Evolutionary conservation across 2,113 vertebrate species (phyloP).

Genomic region (Corythornis vintsioides): DNA sequence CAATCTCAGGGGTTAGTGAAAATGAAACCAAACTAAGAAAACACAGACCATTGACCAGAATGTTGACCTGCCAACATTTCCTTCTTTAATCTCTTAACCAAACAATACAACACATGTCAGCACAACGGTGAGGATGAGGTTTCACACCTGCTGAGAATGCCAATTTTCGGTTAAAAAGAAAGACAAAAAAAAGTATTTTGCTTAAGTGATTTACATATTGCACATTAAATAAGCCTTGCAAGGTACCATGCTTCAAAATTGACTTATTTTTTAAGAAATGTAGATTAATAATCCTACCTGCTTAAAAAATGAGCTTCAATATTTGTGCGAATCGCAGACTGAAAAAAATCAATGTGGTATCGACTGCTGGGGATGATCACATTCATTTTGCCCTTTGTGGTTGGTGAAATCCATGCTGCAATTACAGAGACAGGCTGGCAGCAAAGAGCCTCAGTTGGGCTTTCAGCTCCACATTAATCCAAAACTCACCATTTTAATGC

Average conservation of each 20-base stretch:
- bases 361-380: slow-evolving; percentile 80
- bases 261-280: slow-evolving; percentile 73
- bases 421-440: slow-evolving; percentile 85
- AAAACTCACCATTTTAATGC: slow-evolving; percentile 85
- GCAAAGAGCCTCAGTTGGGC: slow-evolving; percentile 83
- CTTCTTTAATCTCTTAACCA: slow-evolving; percentile 66
- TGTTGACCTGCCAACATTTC: slow-evolving; percentile 32
- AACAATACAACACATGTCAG: slow-evolving; percentile 25
- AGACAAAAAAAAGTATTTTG: background rate
- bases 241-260: slow-evolving; percentile 45
- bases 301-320: slow-evolving; percentile 83
- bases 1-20: slow-evolving; percentile 59
- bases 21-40: slow-evolving; percentile 62
- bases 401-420: slow-evolving; percentile 86
- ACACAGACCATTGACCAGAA: slow-evolving; percentile 45
- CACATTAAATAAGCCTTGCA: slow-evolving; percentile 48
- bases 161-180: slow-evolving; percentile 20
- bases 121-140: slow-evolving; percentile 21
- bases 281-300: slow-evolving; percentile 79
- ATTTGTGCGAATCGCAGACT: slow-evolving; percentile 81
- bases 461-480: slow-evolving; percentile 87
- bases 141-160: slow-evolving; percentile 13
- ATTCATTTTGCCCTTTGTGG: slow-evolving; percentile 87
- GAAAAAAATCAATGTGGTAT: slow-evolving; percentile 84
- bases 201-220: slow-evolving; percentile 43